phyloP scores from a whole-genome alignment of 2,113 vertebrate genomes.

The Merops nubicus region DNA sequence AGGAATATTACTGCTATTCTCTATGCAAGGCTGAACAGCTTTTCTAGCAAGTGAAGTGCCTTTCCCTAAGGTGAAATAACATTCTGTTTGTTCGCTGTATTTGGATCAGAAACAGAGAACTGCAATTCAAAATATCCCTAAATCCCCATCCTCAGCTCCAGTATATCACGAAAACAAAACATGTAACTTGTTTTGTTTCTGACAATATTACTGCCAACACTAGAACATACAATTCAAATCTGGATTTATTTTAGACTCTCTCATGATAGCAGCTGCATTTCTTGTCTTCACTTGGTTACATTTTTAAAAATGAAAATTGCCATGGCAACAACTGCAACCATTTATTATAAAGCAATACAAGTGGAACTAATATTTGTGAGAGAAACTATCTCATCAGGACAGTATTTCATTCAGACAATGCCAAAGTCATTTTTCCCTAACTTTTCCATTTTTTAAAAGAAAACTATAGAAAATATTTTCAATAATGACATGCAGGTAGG shows the following conservation, averaged over 20 bases:
- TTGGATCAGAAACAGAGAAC: neutral
- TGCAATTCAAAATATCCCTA: neutral
- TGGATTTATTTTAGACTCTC: constrained; percentile 57
- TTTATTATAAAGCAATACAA: constrained; percentile 70
- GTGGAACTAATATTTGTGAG: constrained; percentile 69
- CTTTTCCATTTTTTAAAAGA: neutral
- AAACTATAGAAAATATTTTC: constrained; percentile 31
- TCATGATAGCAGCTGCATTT: constrained; percentile 68
- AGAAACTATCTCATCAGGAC: constrained; percentile 45
- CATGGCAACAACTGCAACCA: constrained; percentile 75
- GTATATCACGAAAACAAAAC: neutral
- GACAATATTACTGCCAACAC: neutral
- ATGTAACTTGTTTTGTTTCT: neutral
- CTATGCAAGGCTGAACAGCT: neutral
- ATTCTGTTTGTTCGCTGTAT: neutral
- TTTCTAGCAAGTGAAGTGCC: neutral
- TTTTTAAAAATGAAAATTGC: constrained; percentile 72
- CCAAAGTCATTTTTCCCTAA: neutral
- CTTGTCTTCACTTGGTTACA: constrained; percentile 64
- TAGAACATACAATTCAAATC: constrained; percentile 39
- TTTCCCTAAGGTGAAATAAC: constrained; percentile 11
- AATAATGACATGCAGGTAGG: constrained; percentile 38
- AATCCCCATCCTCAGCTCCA: neutral
- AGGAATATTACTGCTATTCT: neutral
- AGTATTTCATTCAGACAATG: constrained; percentile 35